Percentiles rank a stretch among this genome's conserved stretches.
These are phyloP conservation scores for Imbricaverruca yamaguchii DNA, from an alignment of 2,888 invertebrate species.

Conservation along the genomic window DNA sequence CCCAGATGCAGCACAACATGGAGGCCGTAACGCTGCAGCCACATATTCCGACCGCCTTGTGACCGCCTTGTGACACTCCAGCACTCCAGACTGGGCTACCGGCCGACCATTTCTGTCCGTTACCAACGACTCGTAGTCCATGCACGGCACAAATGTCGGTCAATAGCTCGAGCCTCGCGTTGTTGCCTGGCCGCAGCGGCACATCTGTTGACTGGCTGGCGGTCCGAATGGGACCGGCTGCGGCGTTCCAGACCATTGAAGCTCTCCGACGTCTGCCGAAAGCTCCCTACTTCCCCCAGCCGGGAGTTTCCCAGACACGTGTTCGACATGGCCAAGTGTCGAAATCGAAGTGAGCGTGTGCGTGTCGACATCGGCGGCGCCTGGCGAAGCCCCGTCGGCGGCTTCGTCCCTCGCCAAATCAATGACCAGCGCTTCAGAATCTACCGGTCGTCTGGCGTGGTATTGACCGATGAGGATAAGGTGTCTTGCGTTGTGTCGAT, in stretches of 20 bases:
- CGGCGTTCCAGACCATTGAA: not conserved
- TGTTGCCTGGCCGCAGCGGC: not conserved
- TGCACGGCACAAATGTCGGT: not conserved
- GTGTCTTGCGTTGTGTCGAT: too few species aligned
- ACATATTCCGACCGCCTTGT: too few species aligned
- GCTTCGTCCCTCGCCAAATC: not conserved
- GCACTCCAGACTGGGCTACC: too few species aligned
- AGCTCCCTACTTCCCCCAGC: not conserved
- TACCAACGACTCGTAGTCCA: too few species aligned
- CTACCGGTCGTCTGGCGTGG: not conserved
- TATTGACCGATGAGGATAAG: too few species aligned
- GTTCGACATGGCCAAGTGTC: not conserved
- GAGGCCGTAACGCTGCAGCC: too few species aligned
- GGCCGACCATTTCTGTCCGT: too few species aligned
- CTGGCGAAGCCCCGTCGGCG: not conserved
- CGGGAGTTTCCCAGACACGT: not conserved
- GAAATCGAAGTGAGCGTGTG: not conserved
- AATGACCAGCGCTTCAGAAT: not conserved
- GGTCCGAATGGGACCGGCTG: not conserved
- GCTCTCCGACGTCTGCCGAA: not conserved
- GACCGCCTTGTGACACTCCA: too few species aligned
- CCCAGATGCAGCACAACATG: too few species aligned
- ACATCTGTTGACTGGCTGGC: not conserved
- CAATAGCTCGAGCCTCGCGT: not conserved
- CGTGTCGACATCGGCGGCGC: not conserved